Evolutionary conservation across 2,888 invertebrate genomes (phyloP).

Genomic region (Drosophila hawaiiensis): DNA sequence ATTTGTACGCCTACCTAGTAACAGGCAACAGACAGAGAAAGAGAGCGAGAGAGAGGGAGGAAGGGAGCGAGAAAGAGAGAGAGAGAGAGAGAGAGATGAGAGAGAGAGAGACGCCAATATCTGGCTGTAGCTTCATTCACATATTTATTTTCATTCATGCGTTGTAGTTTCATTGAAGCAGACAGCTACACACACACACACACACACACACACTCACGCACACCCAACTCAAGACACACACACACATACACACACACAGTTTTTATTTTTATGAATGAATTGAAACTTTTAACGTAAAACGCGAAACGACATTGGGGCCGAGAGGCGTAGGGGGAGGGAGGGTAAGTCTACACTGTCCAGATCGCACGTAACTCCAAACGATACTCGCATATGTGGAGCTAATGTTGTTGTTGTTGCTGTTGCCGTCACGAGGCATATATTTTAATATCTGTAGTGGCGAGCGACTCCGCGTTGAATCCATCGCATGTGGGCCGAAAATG

Average conservation of each 20-base stretch:
- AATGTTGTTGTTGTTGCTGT: conserved; percentile 31
- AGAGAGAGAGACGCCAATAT: conserved; percentile 34
- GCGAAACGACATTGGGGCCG: conserved; percentile 32
- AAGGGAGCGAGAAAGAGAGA: background rate
- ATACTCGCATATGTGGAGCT: conserved; percentile 31
- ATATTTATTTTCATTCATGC: conserved; percentile 61
- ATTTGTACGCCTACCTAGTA: conserved; percentile 73
- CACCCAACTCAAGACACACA: conserved; percentile 28
- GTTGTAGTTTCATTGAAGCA: conserved; percentile 67
- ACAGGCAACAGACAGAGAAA: background rate
- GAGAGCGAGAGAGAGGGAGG: background rate
- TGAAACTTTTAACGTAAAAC: conserved; percentile 77
- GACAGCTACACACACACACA: conserved; percentile 20
- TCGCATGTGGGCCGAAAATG: conserved; percentile 78
- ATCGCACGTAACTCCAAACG: conserved; percentile 61
- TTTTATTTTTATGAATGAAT: conserved; percentile 81
- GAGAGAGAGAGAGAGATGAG: background rate
- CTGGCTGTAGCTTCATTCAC: conserved; percentile 50
- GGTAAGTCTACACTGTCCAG: conserved; percentile 41
- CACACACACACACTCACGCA: conserved; percentile 17
- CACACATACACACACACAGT: conserved; percentile 27
- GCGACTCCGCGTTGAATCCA: conserved; percentile 60
- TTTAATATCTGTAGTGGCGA: conserved; percentile 76
- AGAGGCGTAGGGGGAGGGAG: background rate
- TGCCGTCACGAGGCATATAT: conserved; percentile 74